phyloP scores from a whole-genome alignment of 2,888 invertebrate genomes.

The Apotomis capreana region DNA sequence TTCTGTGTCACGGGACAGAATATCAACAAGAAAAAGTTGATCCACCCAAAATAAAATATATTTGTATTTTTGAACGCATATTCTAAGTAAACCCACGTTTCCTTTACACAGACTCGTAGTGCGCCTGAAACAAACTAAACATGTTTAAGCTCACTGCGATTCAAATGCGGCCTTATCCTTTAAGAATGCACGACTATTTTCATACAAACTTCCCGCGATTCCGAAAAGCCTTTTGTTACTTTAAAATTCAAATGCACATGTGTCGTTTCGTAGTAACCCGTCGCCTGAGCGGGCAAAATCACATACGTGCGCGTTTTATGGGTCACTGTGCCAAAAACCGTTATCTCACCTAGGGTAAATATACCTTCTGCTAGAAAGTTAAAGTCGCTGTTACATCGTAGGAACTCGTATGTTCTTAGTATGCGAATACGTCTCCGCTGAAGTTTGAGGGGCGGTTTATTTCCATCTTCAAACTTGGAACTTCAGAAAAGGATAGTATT shows the following conservation, averaged over 20 bases:
- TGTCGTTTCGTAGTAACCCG: background rate
- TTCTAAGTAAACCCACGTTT: too few relatives aligned
- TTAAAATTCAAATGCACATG: conserved; percentile 25
- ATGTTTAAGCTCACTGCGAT: conserved; percentile 1
- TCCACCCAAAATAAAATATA: too few relatives aligned
- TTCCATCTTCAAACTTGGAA: conserved; percentile 31
- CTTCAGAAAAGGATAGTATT: conserved; percentile 21
- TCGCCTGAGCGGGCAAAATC: conserved; percentile 42
- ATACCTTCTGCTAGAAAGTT: background rate
- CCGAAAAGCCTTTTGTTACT: conserved; percentile 24
- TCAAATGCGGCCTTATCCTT: conserved; percentile 7
- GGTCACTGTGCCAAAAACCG: conserved; percentile 45
- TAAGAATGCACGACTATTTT: conserved; percentile 21
- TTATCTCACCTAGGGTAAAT: background rate
- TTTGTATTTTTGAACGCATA: too few relatives aligned
- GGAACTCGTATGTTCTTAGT: conserved; percentile 9
- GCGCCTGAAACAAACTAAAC: background rate
- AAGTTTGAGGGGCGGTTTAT: conserved; percentile 43
- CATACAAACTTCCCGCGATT: background rate
- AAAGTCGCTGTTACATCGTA: conserved; percentile 7
- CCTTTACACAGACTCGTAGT: background rate
- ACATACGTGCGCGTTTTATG: conserved; percentile 47
- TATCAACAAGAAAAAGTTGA: too few relatives aligned
- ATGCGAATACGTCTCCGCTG: conserved; percentile 13
- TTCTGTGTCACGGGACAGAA: too few relatives aligned